Percentiles rank a stretch among this genome's conserved stretches.
These are phyloP conservation scores for Lutraria rhynchaena DNA, from an alignment of 1,140 invertebrate genomes.

Conservation along the genomic window DNA sequence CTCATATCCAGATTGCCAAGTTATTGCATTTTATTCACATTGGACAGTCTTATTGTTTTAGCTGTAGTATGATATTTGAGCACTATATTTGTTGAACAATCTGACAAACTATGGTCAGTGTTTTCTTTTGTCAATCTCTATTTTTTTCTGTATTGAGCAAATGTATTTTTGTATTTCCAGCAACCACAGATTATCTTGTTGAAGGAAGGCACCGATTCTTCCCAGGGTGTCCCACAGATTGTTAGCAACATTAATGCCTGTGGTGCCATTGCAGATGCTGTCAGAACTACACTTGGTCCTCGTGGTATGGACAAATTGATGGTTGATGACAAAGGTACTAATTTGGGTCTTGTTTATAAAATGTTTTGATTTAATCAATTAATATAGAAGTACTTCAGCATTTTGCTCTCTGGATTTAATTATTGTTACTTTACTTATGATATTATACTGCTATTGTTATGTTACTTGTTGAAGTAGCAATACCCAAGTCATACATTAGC, in stretches of 20 bases:
- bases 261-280: constrained; percentile 96
- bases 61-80: neutral
- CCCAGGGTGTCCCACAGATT: constrained; percentile 97
- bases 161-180: constrained; percentile 79
- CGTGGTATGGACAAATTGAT: constrained; percentile 99
- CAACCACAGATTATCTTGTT: constrained; percentile 99
- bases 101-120: neutral
- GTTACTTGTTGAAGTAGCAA: no score
- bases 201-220: constrained; percentile 98
- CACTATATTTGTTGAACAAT: neutral
- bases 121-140: neutral
- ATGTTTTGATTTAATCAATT: no score
- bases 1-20: no score
- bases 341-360: no score
- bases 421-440: no score
- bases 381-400: no score
- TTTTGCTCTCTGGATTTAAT: no score
- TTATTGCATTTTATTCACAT: no score
- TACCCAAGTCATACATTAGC: no score
- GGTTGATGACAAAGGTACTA: constrained; percentile 88
- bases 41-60: neutral
- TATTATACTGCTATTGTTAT: no score
- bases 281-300: constrained; percentile 98
- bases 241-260: constrained; percentile 99
- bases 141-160: neutral